Conservation (phyloP, 2,113 vertebrate species). For the Caretta caretta region DNA sequence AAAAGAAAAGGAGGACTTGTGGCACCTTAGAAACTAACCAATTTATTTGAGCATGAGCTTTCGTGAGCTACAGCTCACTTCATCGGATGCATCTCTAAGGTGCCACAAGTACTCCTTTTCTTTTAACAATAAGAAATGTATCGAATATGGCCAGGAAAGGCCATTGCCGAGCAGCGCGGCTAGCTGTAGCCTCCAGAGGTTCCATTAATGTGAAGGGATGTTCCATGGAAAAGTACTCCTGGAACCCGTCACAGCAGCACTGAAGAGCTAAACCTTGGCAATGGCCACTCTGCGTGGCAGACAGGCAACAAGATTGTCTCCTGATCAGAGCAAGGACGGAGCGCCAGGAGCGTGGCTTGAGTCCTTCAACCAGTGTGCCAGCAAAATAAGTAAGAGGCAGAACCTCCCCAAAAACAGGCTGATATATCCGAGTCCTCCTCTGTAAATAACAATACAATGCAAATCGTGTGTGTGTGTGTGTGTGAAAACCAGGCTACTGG, state of each 20-base stretch:
- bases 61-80: too few relatives aligned
- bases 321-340: accelerated
- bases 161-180: background rate
- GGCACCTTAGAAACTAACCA: too few relatives aligned
- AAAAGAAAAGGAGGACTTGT: too few relatives aligned
- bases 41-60: too few relatives aligned
- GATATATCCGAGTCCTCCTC: background rate
- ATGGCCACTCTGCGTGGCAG: background rate
- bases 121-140: background rate
- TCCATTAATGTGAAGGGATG: background rate
- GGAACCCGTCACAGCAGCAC: background rate
- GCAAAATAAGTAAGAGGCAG: background rate
- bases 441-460: accelerated
- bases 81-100: too few relatives aligned
- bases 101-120: too few relatives aligned
- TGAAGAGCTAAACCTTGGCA: background rate
- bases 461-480: too few relatives aligned
- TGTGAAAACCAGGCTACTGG: too few relatives aligned
- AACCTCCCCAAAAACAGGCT: background rate
- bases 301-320: background rate
- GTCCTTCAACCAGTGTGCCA: background rate
- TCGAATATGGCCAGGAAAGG: background rate
- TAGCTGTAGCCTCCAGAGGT: background rate
- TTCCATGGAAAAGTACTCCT: background rate
- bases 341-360: accelerated